Percentiles rank a stretch among this genome's conserved stretches.
Evolutionary conservation across 2,113 vertebrate species (phyloP).

Genomic region (Meles meles): DNA sequence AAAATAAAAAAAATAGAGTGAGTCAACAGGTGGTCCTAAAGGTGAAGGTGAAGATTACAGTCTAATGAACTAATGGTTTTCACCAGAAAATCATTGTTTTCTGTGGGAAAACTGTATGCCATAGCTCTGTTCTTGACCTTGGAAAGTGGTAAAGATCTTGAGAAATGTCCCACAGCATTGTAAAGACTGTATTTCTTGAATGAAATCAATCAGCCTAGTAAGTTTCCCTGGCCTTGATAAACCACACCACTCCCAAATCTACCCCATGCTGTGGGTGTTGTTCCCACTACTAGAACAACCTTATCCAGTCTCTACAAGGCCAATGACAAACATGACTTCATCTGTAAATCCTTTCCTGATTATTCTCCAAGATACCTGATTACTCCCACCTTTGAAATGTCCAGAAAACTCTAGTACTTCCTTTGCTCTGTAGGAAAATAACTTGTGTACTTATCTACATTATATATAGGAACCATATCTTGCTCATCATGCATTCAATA

Average conservation of each 20-base stretch:
- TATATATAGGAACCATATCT: background rate
- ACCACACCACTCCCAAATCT: background rate
- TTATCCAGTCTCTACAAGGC: background rate
- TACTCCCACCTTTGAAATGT: background rate
- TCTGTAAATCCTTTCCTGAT: background rate
- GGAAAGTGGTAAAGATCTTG: background rate
- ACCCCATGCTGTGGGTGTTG: background rate
- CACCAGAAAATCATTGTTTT: background rate
- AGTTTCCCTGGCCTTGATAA: background rate
- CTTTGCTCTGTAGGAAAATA: background rate
- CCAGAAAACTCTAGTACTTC: background rate
- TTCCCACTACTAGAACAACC: background rate
- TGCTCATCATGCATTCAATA: background rate
- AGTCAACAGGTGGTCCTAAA: background rate
- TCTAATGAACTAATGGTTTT: background rate
- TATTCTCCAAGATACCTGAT: background rate
- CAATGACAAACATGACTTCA: background rate
- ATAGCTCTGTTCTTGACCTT: background rate
- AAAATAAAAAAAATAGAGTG: background rate
- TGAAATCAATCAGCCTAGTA: background rate
- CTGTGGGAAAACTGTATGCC: background rate
- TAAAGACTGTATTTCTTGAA: background rate
- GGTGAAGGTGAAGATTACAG: background rate
- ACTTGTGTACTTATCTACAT: background rate
- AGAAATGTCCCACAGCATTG: background rate